phyloP scores from a whole-genome alignment of 1,140 invertebrate species.

The Palaemon carinicauda region DNA sequence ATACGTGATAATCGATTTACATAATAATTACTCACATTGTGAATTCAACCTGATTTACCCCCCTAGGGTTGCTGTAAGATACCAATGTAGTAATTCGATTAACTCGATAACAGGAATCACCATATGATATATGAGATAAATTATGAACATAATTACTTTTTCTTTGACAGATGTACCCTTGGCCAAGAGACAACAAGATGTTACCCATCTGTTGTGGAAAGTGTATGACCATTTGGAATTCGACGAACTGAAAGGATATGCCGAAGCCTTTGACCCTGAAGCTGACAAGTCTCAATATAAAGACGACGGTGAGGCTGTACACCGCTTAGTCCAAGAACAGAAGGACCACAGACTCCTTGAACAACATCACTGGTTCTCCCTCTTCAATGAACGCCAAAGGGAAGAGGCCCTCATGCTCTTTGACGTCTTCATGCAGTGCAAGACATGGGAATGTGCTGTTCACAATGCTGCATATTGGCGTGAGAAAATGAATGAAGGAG shows the following conservation, averaged over 20 bases:
- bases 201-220: background rate
- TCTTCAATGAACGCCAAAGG: constrained; percentile 17
- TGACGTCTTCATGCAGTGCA: constrained; percentile 22
- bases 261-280: background rate
- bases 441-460: background rate
- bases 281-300: background rate
- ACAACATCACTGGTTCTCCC: constrained; percentile 29
- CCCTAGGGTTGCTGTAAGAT: too few relatives aligned
- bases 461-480: constrained; percentile 11
- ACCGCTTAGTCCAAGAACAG: background rate
- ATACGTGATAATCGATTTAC: too few relatives aligned
- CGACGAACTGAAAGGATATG: constrained; percentile 4
- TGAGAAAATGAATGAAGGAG: constrained; percentile 17
- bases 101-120: too few relatives aligned
- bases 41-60: too few relatives aligned
- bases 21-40: too few relatives aligned
- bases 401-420: constrained; percentile 29
- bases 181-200: too few relatives aligned
- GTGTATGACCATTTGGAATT: background rate
- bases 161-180: too few relatives aligned
- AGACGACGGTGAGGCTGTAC: background rate
- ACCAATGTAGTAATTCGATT: too few relatives aligned
- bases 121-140: too few relatives aligned
- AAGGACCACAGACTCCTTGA: background rate
- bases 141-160: too few relatives aligned